Percentiles rank a stretch among this genome's conserved stretches.
Conservation (phyloP, 35 echinoderm and acorn worm species). For the Ptychodera flava region DNA sequence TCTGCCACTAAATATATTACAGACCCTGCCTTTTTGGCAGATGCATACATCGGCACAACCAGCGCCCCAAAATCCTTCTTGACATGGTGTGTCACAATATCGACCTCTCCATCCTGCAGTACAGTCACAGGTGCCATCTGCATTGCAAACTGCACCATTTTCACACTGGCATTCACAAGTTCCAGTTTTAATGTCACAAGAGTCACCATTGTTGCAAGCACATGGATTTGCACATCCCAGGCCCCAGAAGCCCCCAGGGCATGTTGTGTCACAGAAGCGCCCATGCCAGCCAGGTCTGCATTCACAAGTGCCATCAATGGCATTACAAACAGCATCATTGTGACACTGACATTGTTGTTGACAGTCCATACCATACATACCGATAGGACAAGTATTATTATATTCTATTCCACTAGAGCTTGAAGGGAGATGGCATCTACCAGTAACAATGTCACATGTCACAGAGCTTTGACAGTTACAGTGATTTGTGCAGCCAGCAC, state of each 20-base stretch:
- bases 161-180: slow-evolving; percentile 11
- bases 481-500: neutral
- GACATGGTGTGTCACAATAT: slow-evolving; percentile 32
- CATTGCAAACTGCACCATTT: slow-evolving; percentile 7
- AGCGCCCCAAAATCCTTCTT: neutral
- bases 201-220: slow-evolving; percentile 29
- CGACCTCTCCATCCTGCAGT: slow-evolving; percentile 55
- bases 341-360: slow-evolving; percentile 3
- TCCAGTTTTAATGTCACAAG: neutral
- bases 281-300: neutral
- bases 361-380: neutral
- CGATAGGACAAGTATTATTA: slow-evolving; percentile 41
- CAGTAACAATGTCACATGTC: slow-evolving; percentile 4
- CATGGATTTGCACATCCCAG: slow-evolving; percentile 6
- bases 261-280: neutral
- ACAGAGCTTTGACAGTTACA: slow-evolving; percentile 21
- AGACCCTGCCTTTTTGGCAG: neutral
- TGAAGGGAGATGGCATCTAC: slow-evolving; percentile 3
- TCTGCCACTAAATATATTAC: slow-evolving; percentile 6
- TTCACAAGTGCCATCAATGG: neutral
- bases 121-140: slow-evolving; percentile 32
- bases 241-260: neutral
- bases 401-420: slow-evolving; percentile 23
- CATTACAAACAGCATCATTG: slow-evolving; percentile 11
- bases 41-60: neutral